phyloP scores from a whole-genome alignment of 2,888 invertebrate genomes.

The Andrena flavipes region DNA sequence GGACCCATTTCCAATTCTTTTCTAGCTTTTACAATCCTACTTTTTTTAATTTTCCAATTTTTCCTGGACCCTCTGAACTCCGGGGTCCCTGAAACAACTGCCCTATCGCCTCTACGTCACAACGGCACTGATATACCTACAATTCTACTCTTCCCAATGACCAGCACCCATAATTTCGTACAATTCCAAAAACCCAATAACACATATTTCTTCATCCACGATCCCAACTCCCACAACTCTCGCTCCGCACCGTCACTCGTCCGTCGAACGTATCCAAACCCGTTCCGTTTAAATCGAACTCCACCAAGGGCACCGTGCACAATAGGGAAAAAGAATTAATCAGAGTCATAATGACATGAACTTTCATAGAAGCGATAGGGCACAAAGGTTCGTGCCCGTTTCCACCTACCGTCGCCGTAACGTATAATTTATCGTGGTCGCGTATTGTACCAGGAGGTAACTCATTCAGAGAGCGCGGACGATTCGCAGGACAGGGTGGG shows the following conservation, averaged over 20 bases:
- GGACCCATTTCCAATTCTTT: too few species aligned
- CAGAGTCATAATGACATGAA: slow-evolving; percentile 18
- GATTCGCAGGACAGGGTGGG: slow-evolving; percentile 47
- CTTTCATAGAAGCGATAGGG: slow-evolving; percentile 27
- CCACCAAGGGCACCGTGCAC: background rate
- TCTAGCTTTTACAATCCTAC: too few species aligned
- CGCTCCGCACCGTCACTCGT: background rate
- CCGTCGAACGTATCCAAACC: background rate
- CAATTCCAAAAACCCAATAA: too few species aligned
- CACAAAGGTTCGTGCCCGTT: slow-evolving; percentile 22
- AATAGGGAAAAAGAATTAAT: slow-evolving; percentile 16
- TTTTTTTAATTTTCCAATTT: too few species aligned
- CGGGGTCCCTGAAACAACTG: too few species aligned
- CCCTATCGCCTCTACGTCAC: too few species aligned
- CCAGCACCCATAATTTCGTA: too few species aligned
- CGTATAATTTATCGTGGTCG: slow-evolving; percentile 45
- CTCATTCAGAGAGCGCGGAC: slow-evolving; percentile 46
- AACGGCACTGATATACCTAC: too few species aligned
- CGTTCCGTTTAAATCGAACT: background rate
- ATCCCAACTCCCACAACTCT: too few species aligned
- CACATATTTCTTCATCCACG: too few species aligned
- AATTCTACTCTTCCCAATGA: too few species aligned
- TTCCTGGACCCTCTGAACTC: too few species aligned
- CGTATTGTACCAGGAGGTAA: slow-evolving; percentile 38
- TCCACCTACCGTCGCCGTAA: slow-evolving; percentile 2